Base-by-base conservation (phyloP, 1,140 invertebrate genomes). In the Leptopilina boulardi region DNA sequence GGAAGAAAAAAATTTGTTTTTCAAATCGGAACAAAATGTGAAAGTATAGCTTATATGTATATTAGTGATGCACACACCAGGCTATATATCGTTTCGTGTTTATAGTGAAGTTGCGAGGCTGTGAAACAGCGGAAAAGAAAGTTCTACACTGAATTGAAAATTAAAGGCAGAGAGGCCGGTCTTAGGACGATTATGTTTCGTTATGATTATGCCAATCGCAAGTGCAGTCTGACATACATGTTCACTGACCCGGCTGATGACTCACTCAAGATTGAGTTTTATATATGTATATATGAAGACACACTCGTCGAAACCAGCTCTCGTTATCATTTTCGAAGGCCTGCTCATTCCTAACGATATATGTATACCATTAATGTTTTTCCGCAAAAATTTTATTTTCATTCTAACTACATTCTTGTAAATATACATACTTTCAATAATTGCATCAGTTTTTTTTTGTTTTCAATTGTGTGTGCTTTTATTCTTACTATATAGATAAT, bases 141-240 rank as follows among this genome's bases (percentile, higher is more conserved):
- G 79, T 83, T 79, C 51, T n/a, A n/a, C n/a, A n/a, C 70, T 73
- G 75, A 74, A 81, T 66, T 81, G 78, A 78, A 82, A 84, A 84
- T 82, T 81, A 73, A 80, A 56, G 59, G 26, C 26, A 42, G 41
- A n/a, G 74, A 72, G 73, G 76, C 72, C 59, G 56, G 73, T 78
- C 74, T 81, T 77, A 79, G 76, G 66, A 26, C 44, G 76, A 78
- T 80, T 82, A 77, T 77, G 30, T 59, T 75, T 79, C 73, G 78
- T 80, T 80, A 78, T 74, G 77, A 78, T 81, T 79, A 76, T 75
- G 75, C 73, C 76, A 75, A 80, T 78, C 72, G 72, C 56, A 70
- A 76, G 77, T 70, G 74, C 56, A 73, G 73, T 56, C 13, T 79
- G 79, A 76, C 77, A 82, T 73, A 80, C 79, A 82, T 82, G 81